A percentile compares a stretch with the other conserved stretches of the same genome.
Conservation (phyloP, 2,888 invertebrate genomes). For the Stenodema calcarata region DNA sequence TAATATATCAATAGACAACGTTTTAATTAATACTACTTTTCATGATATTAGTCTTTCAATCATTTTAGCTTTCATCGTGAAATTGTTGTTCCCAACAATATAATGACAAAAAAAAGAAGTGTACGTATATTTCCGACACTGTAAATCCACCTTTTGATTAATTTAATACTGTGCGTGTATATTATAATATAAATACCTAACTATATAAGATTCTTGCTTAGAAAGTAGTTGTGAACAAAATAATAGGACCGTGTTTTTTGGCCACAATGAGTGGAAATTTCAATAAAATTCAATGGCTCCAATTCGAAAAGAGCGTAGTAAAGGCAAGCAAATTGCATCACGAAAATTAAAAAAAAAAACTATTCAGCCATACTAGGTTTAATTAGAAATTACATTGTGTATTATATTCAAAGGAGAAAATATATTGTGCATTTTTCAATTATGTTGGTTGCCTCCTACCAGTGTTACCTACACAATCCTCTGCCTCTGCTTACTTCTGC, state of each 20-base stretch:
- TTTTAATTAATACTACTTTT: conserved; percentile 4
- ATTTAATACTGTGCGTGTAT: neutral
- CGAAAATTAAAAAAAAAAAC: neutral
- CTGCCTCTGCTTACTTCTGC: too few species aligned
- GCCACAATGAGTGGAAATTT: neutral
- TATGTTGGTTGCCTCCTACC: too few species aligned
- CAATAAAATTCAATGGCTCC: neutral
- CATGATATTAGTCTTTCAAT: conserved; percentile 34
- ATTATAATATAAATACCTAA: neutral
- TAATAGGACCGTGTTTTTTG: neutral
- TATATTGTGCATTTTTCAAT: conserved; percentile 31
- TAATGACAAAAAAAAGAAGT: neutral
- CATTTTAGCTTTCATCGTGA: conserved; percentile 20
- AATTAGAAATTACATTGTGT: conserved; percentile 8
- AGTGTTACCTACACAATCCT: too few species aligned
- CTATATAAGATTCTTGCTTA: neutral
- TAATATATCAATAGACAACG: neutral
- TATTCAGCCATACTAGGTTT: conserved; percentile 21
- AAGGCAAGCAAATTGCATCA: too few species aligned
- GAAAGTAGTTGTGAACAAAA: neutral
- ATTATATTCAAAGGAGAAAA: conserved; percentile 13
- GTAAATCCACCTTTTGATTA: neutral
- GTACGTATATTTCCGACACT: neutral
- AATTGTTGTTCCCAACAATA: conserved; percentile 18
- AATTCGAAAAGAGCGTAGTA: neutral